Percentiles rank a stretch among this genome's conserved stretches.
phyloP scores from a whole-genome alignment of 2,113 vertebrate species.

The Merops nubicus region DNA sequence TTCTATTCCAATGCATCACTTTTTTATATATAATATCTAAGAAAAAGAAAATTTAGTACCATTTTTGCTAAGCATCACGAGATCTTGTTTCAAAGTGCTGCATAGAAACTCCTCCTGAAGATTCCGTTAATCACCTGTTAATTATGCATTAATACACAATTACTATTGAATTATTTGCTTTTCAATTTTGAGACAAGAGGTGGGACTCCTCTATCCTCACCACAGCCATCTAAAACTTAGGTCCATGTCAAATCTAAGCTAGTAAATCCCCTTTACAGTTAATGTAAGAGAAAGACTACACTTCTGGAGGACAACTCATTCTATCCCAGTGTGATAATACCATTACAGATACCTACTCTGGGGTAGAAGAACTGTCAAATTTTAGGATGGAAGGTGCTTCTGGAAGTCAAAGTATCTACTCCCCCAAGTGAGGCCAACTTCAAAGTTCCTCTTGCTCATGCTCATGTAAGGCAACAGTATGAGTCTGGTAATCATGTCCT shows the following conservation, averaged over 20 bases:
- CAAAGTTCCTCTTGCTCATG: background rate
- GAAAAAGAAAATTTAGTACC: background rate
- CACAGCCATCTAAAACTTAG: background rate
- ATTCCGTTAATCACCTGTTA: background rate
- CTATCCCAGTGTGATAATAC: background rate
- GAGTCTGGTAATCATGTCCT: background rate
- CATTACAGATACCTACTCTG: background rate
- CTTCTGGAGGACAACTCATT: background rate
- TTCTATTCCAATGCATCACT: background rate
- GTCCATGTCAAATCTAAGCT: background rate
- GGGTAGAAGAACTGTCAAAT: background rate
- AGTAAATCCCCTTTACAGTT: background rate
- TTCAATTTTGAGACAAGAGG: background rate
- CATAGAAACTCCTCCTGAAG: background rate
- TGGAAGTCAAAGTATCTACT: background rate
- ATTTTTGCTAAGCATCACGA: background rate
- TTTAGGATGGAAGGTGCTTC: background rate
- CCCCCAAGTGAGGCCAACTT: background rate
- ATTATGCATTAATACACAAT: background rate
- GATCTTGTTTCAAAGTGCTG: slow-evolving; percentile 7
- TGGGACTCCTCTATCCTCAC: background rate
- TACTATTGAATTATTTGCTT: background rate
- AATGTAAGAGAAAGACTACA: background rate
- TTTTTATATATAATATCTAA: background rate
- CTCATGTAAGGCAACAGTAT: background rate